Conservation (phyloP, 2,888 invertebrate genomes). For the Plutella xylostella region DNA sequence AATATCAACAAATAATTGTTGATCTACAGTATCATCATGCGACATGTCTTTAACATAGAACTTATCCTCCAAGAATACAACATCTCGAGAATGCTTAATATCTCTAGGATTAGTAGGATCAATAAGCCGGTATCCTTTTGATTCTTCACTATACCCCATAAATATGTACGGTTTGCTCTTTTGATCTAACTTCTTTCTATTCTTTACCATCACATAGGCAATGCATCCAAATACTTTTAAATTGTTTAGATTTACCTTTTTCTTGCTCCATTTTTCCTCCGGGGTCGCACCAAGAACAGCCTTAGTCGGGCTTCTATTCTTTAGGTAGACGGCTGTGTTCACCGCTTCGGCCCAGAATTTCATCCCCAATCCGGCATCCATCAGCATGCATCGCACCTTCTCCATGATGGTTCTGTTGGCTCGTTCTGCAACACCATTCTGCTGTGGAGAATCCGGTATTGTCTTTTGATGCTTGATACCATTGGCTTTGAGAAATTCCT, state of each 20-base stretch:
- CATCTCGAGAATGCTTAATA: constrained; percentile 14
- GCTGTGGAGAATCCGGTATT: constrained; percentile 23
- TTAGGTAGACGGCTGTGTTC: constrained; percentile 15
- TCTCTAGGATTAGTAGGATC: constrained; percentile 11
- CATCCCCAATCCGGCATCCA: constrained; percentile 12
- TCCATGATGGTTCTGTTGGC: constrained; percentile 15
- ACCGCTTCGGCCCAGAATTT: constrained; percentile 19
- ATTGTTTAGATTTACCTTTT: constrained; percentile 13
- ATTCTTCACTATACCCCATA: constrained; percentile 11
- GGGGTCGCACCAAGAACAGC: constrained; percentile 15
- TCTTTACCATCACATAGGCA: constrained; percentile 15
- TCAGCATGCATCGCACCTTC: constrained; percentile 16
- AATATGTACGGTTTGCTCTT: constrained; percentile 11
- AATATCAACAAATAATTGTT: neutral
- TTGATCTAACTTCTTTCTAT: constrained; percentile 14
- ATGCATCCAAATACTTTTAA: constrained; percentile 16
- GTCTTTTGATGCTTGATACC: constrained; percentile 25
- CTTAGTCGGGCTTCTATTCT: constrained; percentile 16
- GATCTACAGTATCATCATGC: neutral
- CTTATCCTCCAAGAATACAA: constrained; percentile 12
- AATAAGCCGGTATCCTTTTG: constrained; percentile 12
- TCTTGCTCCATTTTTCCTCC: constrained; percentile 15
- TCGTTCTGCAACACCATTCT: constrained; percentile 28
- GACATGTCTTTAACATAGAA: neutral
- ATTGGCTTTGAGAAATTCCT: constrained; percentile 8